A percentile compares a stretch with the other conserved stretches of the same genome.
These are phyloP conservation scores for Antedon mediterranea DNA, from an alignment of 53 echinoderm and acorn worm genomes.

Conservation along the genomic window DNA sequence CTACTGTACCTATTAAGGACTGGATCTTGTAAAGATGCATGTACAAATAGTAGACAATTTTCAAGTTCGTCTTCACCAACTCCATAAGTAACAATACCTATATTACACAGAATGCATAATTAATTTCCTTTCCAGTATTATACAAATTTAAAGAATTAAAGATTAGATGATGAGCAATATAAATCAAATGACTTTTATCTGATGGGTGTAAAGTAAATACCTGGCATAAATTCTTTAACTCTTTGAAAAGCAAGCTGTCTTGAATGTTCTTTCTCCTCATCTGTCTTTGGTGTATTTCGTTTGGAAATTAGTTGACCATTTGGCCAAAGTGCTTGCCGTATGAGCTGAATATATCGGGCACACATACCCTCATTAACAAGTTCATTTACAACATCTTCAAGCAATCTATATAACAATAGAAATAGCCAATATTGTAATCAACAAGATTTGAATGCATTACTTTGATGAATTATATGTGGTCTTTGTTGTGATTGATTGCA, in stretches of 20 bases:
- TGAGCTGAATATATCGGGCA: conserved; percentile 58
- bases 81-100: conserved; percentile 1
- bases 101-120: too few relatives aligned
- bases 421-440: too few relatives aligned
- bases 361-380: conserved; percentile 55
- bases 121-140: too few relatives aligned
- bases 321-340: conserved; percentile 69
- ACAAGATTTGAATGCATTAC: too few relatives aligned
- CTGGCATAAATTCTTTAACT: not conserved
- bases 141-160: too few relatives aligned
- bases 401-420: too few relatives aligned
- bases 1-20: conserved; percentile 44
- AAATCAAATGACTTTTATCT: too few relatives aligned
- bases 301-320: conserved; percentile 32
- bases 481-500: too few relatives aligned
- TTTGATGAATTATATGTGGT: too few relatives aligned
- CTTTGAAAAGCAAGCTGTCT: not conserved
- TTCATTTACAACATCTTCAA: conserved; percentile 19
- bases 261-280: not conserved
- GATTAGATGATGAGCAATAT: too few relatives aligned
- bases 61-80: conserved; percentile 21
- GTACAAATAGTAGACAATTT: conserved; percentile 10
- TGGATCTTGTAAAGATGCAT: conserved; percentile 39
- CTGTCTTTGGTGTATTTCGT: not conserved
- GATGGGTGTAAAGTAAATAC: too few relatives aligned